phyloP scores from a whole-genome alignment of 2,797 vertebrate species.

The Etheostoma perlongum region DNA sequence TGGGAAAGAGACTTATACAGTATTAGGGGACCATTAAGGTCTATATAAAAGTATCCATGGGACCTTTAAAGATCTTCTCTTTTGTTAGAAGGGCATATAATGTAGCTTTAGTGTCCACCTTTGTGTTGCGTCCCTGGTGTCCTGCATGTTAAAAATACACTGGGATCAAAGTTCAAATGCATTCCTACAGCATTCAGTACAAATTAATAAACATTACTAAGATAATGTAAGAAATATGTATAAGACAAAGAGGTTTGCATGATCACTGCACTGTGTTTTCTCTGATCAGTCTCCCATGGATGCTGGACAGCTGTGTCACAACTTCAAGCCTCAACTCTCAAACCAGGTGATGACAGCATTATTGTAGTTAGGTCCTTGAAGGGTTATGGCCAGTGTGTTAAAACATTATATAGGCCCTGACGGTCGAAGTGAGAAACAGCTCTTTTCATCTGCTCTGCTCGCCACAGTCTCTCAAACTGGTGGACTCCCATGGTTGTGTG shows the following conservation, averaged over 20 bases:
- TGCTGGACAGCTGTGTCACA: constrained; percentile 57
- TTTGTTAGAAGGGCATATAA: neutral
- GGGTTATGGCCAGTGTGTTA: constrained; percentile 63
- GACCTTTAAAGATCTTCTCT: neutral
- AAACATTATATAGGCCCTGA: constrained; percentile 63
- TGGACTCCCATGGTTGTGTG: constrained; percentile 65
- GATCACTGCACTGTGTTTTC: constrained; percentile 66
- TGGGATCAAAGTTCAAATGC: constrained; percentile 4
- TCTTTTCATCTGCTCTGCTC: constrained; percentile 68
- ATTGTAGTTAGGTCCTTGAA: constrained; percentile 58
- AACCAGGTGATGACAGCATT: constrained; percentile 73
- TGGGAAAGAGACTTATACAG: no score
- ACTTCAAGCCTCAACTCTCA: constrained; percentile 33
- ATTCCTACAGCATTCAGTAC: neutral
- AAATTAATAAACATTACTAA: neutral
- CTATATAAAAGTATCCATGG: no score
- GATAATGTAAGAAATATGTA: neutral
- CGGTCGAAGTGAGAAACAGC: constrained; percentile 46
- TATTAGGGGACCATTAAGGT: no score
- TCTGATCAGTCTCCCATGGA: constrained; percentile 77
- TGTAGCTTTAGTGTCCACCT: neutral
- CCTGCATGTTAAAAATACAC: neutral
- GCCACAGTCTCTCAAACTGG: constrained; percentile 11
- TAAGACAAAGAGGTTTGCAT: constrained; percentile 19
- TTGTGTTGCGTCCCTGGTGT: neutral